phyloP scores from a whole-genome alignment of 2,888 invertebrate genomes.

The Congeria kusceri region DNA sequence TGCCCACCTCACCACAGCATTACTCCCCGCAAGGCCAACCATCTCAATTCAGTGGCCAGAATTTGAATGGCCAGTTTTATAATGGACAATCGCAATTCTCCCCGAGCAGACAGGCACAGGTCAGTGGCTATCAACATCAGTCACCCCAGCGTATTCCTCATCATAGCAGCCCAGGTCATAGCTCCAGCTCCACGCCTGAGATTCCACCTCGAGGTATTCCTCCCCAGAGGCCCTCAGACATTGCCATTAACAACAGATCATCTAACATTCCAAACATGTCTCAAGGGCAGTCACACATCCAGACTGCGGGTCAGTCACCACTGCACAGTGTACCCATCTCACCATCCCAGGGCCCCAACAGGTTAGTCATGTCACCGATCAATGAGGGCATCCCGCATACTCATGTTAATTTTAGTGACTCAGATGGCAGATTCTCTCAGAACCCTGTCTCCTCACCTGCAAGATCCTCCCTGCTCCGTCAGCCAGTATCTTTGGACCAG shows the following conservation, averaged over 20 bases:
- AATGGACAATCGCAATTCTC: not conserved
- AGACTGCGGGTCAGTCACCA: too few relatives aligned
- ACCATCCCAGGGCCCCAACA: conserved; percentile 7
- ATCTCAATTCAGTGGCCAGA: not conserved
- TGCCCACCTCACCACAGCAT: not conserved
- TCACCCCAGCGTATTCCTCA: not conserved
- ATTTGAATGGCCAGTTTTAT: not conserved
- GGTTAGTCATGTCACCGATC: conserved; percentile 24
- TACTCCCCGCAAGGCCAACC: not conserved
- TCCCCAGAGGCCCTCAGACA: conserved; percentile 3
- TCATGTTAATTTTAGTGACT: not conserved
- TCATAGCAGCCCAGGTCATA: not conserved
- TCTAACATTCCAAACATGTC: not conserved
- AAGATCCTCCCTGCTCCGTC: conserved; percentile 20
- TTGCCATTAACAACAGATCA: not conserved
- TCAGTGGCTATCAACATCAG: not conserved
- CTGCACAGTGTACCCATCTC: conserved; percentile 8
- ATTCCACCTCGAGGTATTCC: conserved; percentile 37
- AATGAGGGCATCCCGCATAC: conserved; percentile 18
- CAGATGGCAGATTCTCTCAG: not conserved
- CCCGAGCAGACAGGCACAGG: not conserved
- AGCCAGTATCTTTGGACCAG: conserved; percentile 31
- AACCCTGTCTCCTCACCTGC: conserved; percentile 1
- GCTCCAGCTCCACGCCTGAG: conserved; percentile 8
- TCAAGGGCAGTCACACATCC: not conserved